These are phyloP conservation scores for Eudasyphora cyanicolor DNA, from an alignment of 2,888 invertebrate species.

Conservation along the genomic window DNA sequence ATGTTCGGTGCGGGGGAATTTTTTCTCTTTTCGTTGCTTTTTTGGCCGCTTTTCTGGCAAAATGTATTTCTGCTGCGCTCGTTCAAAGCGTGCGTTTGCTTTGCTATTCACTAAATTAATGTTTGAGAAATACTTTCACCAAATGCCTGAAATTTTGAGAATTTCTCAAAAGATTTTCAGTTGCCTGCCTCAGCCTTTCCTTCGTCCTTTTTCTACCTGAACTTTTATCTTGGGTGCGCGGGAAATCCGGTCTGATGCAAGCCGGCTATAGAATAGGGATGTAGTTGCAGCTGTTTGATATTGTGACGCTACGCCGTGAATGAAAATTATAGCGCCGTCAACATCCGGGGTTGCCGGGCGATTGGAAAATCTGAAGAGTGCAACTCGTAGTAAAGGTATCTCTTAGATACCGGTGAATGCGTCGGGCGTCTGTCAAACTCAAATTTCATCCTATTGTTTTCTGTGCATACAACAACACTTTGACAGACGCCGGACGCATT, in stretches of 20 bases:
- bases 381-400: too few species aligned
- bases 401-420: too few species aligned
- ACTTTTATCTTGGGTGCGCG: conserved; percentile 31
- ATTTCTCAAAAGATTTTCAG: conserved; percentile 2
- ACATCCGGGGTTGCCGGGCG: too few species aligned
- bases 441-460: too few species aligned
- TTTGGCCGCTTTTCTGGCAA: conserved; percentile 20
- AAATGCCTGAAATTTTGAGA: neutral
- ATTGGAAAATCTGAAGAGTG: too few species aligned
- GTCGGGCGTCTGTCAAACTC: too few species aligned
- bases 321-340: too few species aligned
- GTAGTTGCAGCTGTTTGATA: conserved; percentile 52
- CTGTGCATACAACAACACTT: too few species aligned
- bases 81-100: conserved; percentile 1
- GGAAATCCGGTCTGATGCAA: conserved; percentile 58
- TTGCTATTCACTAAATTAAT: conserved; percentile 4
- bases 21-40: conserved; percentile 18
- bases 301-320: too few species aligned
- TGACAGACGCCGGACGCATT: too few species aligned
- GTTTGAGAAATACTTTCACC: neutral
- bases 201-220: conserved; percentile 39
- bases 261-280: too few species aligned
- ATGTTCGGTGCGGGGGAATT: neutral
- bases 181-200: neutral
- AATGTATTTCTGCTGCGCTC: neutral